phyloP scores from a whole-genome alignment of 2,797 vertebrate genomes.

The Decapterus maruadsi region DNA sequence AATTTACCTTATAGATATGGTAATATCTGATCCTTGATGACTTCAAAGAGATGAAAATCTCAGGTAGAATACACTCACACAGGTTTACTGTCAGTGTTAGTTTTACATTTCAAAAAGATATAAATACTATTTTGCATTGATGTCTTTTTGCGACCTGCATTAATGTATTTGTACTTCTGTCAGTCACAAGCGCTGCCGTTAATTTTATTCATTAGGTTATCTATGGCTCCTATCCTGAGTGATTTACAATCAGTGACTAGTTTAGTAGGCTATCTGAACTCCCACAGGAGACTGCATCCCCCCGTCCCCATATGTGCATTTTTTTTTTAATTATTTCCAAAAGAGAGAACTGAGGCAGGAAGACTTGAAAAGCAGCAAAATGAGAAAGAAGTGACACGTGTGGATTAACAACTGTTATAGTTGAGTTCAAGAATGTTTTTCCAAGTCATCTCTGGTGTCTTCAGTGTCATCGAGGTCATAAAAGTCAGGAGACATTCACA shows the following conservation, averaged over 20 bases:
- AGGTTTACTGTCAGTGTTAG: constrained; percentile 22
- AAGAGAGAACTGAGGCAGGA: background rate
- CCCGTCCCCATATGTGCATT: background rate
- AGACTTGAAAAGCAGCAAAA: background rate
- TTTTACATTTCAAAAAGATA: background rate
- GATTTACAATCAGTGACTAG: background rate
- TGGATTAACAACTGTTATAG: background rate
- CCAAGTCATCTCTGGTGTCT: background rate
- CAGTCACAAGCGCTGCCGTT: constrained; percentile 11
- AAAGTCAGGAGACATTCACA: no score
- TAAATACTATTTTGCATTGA: constrained; percentile 18
- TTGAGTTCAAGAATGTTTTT: constrained; percentile 2
- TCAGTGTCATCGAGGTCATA: no score
- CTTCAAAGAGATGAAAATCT: constrained; percentile 50
- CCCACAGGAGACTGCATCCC: background rate
- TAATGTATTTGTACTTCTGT: background rate
- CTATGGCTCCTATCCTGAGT: no score
- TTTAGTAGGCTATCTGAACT: background rate
- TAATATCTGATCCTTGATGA: constrained; percentile 38
- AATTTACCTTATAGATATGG: constrained; percentile 51
- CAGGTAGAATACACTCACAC: constrained; percentile 20
- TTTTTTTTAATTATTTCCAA: background rate
- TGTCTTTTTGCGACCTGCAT: constrained; percentile 24
- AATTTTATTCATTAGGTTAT: background rate
- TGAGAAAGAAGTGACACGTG: background rate